phyloP scores from a whole-genome alignment of 2,888 invertebrate species.

The Troides aeacus region DNA sequence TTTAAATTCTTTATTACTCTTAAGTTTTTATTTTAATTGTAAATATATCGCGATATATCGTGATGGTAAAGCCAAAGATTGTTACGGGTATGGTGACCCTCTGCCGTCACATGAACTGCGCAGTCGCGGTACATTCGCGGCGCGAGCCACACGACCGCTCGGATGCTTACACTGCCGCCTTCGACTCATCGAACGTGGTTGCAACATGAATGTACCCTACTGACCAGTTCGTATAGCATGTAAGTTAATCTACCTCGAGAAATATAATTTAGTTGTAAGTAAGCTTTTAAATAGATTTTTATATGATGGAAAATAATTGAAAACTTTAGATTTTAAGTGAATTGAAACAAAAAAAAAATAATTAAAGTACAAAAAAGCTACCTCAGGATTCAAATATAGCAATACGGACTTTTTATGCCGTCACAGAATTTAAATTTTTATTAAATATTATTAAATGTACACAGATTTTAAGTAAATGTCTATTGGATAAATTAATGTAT shows the following conservation, averaged over 20 bases:
- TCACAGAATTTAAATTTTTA: slow-evolving; percentile 48
- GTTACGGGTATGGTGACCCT: slow-evolving; percentile 81
- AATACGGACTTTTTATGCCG: slow-evolving; percentile 50
- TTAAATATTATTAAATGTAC: slow-evolving; percentile 39
- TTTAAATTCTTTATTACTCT: slow-evolving; percentile 48
- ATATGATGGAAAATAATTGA: slow-evolving; percentile 71
- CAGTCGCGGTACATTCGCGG: slow-evolving; percentile 50
- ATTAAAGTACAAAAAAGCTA: slow-evolving; percentile 77
- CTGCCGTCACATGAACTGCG: slow-evolving; percentile 75
- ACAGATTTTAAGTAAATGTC: slow-evolving; percentile 39
- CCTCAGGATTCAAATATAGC: slow-evolving; percentile 77
- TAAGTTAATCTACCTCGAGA: slow-evolving; percentile 80
- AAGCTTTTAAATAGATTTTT: slow-evolving; percentile 77
- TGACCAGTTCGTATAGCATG: slow-evolving; percentile 57
- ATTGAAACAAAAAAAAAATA: slow-evolving; percentile 65
- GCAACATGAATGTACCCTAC: slow-evolving; percentile 48
- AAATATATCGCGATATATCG: slow-evolving; percentile 76
- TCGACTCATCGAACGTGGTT: slow-evolving; percentile 28
- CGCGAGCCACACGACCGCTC: background rate
- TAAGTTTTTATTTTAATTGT: slow-evolving; percentile 55
- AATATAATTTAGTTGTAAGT: slow-evolving; percentile 70
- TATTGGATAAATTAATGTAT: slow-evolving; percentile 20
- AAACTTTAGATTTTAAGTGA: slow-evolving; percentile 57
- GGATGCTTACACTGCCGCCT: background rate
- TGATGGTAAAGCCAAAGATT: slow-evolving; percentile 81